A percentile compares a stretch with the other conserved stretches of the same genome.
These are phyloP conservation scores for Mastacembelus armatus DNA, from an alignment of 2,797 vertebrate species.

Conservation along the genomic window DNA sequence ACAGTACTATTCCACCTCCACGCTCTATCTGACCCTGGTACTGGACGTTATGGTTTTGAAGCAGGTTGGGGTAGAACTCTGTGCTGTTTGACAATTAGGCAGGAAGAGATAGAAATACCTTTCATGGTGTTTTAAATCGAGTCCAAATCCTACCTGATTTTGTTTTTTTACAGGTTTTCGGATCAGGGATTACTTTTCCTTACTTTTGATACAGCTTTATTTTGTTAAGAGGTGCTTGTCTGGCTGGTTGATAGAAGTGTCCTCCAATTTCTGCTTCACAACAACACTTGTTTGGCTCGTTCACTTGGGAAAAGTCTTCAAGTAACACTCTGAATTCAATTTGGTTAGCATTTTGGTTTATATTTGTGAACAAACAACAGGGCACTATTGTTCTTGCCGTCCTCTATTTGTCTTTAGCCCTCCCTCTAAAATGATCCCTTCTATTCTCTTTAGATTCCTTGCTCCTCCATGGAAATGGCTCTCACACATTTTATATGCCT, in stretches of 20 bases:
- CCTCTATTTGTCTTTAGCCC: constrained; percentile 60
- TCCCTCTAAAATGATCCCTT: too few relatives aligned
- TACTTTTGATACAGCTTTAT: constrained; percentile 39
- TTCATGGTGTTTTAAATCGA: too few relatives aligned
- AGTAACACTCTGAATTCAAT: constrained; percentile 35
- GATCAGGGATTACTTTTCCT: constrained; percentile 35
- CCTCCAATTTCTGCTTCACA: constrained; percentile 37
- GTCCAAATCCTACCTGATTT: too few relatives aligned
- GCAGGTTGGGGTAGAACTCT: background rate
- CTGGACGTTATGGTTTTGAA: constrained; percentile 4
- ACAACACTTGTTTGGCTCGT: constrained; percentile 50
- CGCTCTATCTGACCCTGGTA: constrained; percentile 16
- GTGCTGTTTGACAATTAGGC: background rate
- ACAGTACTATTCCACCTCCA: background rate
- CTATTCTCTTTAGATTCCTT: too few relatives aligned
- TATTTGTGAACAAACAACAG: constrained; percentile 31
- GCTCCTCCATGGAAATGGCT: too few relatives aligned
- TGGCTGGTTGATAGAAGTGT: constrained; percentile 20
- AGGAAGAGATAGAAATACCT: background rate
- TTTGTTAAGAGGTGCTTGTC: constrained; percentile 36
- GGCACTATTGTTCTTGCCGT: constrained; percentile 34
- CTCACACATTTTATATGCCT: too few relatives aligned
- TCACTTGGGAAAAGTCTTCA: constrained; percentile 34
- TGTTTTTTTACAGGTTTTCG: constrained; percentile 2
- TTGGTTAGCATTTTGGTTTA: constrained; percentile 39